Evolutionary conservation across 2,113 vertebrate species (phyloP), one percentile per base, ranked within the genome.

Genomic region (Zapornia atra): DNA sequence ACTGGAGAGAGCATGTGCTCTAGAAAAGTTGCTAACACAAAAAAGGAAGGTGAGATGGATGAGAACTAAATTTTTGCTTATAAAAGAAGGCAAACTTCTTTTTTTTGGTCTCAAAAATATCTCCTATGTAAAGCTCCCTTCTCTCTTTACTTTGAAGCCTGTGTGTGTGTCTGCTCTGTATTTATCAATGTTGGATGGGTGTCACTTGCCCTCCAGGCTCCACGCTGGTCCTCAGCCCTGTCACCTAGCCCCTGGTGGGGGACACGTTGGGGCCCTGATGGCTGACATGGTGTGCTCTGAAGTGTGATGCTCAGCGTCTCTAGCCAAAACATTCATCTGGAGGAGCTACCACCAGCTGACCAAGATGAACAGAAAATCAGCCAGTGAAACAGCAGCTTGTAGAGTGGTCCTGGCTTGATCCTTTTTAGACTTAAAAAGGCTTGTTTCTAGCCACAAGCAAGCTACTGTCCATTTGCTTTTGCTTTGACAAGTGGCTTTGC

Each of bases 231-330:
- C 66, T 40, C 53, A 40, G 8, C 31, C 38, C 17, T 34, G 60
- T 60, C 1, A 0, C 40, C 22, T 29, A 71, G 54, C 20, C 21
- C 11, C 14, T 0, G 0, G 3, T 33, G 38, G 5, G 17, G 19
- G 10, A 22, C 19, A 5, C 1, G 0, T 1, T 38, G 31, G 33
- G 54, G 28, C 5, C 31, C n/a, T n/a, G 31, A 20, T 44, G 21
- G 28, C 40, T 46, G 51, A 75, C 82, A 24, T 13, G 5, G 17
- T 69, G 40, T 25, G 34, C 33, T 56, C n/a, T 76, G 54, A 68
- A 46, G n/a, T 29, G 40, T 69, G 11, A 14, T 33, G 20, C 56
- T 87, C 65, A 29, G 3, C n/a, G 24, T 54, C 18, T 31, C 66
- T 46, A 22, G 29, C 9, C 36, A 63, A 65, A 90, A 66, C 54